Base-by-base conservation (phyloP, 2,113 vertebrate genomes). In the Callocephalon fimbriatum region DNA sequence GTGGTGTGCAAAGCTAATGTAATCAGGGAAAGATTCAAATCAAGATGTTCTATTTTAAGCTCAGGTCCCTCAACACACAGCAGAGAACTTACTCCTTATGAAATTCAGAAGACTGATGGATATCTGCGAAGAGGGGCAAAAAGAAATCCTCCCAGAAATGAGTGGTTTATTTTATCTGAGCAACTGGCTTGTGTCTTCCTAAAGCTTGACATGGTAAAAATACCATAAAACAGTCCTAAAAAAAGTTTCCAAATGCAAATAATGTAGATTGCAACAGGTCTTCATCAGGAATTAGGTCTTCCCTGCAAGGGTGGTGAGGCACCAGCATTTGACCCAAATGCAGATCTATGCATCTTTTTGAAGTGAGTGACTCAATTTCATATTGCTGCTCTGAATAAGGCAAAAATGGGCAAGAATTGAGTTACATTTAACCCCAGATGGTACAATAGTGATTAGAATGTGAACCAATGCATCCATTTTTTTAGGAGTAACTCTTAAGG, bases 361-460 rank as follows among this genome's bases (percentile, higher is more conserved):
- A 50, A 61, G 6, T 5, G 37, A 45, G 6, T 1, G 0, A 31
- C 11, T 85, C 29, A 29, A 2, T 85, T 93, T 62, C 17, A 27
- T 58, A 3, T 35, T 58, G 4, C 7, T 78, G 23, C 21, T 85
- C 17, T 68, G 47, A 82, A 71, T 82, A 13, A 48, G 14, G 7
- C 9, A 90, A 88, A 90, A 82, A 40, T 6, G 4, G 61, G 7
- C 17, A 82, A 82, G n/a, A 79, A 79, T 2, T 75, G 23, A 62
- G 22, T 31, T 26, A 12, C 0, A 32, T 51, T 35, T 54, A 78
- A 45, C 14, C 51, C 31, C 54, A 92, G 44, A 62, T 54, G 35
- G 14, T n/a, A 32, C 0, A 0, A 10, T 31, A 95, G 47, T 12
- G 35, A 59, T 82, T 53, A 61, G n/a, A 48, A 10, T 72, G 32